Conservation (phyloP, 2,888 invertebrate species). For the Coenonympha glycerion region DNA sequence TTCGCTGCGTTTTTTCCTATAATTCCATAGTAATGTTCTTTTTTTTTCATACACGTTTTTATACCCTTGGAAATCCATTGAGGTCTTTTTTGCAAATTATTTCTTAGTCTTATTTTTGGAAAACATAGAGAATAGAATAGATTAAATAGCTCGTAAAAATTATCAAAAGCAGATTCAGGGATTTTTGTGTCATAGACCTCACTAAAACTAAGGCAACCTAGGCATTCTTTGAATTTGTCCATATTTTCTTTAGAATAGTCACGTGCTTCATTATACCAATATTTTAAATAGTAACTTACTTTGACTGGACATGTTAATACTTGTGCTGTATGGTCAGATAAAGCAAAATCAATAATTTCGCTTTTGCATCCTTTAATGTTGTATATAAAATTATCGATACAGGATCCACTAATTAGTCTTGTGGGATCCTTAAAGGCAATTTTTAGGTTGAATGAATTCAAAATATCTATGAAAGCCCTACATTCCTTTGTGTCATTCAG, state of each 20-base stretch:
- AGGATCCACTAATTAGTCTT: conserved; percentile 8
- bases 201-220: conserved; percentile 19
- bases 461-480: background rate
- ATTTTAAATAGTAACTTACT: conserved; percentile 2
- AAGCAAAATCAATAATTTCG: conserved; percentile 1
- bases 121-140: background rate
- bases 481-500: background rate
- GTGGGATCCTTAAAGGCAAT: conserved; percentile 6
- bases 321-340: conserved; percentile 16
- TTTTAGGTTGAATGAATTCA: conserved; percentile 6
- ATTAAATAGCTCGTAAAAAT: background rate
- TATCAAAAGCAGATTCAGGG: background rate
- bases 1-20: background rate
- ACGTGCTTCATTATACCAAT: background rate
- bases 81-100: background rate
- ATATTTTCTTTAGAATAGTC: conserved; percentile 23
- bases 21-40: background rate
- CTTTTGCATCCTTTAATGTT: conserved; percentile 4
- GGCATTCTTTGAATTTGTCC: conserved; percentile 19
- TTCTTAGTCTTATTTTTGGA: background rate
- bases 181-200: conserved; percentile 18
- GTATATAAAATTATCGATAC: conserved; percentile 11
- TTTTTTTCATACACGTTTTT: background rate
- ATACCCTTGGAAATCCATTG: background rate
- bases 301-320: conserved; percentile 17